Evolutionary conservation across 2,797 vertebrate genomes (phyloP).

Genomic region (Euthynnus affinis): DNA sequence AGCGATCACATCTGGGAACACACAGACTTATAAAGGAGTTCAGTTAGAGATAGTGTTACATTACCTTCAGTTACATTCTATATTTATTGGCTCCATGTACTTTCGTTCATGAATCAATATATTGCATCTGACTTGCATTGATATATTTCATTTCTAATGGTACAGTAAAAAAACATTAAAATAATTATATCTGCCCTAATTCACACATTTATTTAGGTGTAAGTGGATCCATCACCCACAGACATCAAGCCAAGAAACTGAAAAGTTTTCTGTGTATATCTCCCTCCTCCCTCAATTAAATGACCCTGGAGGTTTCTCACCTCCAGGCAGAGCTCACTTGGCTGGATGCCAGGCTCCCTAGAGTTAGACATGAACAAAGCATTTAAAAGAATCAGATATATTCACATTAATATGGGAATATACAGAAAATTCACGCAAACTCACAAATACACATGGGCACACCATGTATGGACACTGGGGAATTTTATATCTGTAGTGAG

Average conservation of each 20-base stretch:
- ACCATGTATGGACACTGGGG: not conserved
- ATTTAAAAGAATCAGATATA: constrained; percentile 1
- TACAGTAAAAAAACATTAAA: not conserved
- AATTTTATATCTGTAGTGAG: not conserved
- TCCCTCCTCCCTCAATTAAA: not conserved
- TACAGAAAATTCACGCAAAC: too few species aligned
- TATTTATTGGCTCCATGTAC: not conserved
- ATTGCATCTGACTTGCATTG: not conserved
- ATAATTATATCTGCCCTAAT: not conserved
- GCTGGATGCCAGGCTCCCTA: not conserved
- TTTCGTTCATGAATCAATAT: constrained; percentile 1
- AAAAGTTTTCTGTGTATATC: not conserved
- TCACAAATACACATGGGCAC: not conserved
- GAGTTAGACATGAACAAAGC: not conserved
- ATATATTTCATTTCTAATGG: not conserved
- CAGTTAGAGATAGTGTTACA: not conserved
- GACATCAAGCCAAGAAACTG: not conserved
- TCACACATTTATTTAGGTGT: not conserved
- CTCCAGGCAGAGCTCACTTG: not conserved
- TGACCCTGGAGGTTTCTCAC: not conserved
- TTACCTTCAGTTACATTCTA: not conserved
- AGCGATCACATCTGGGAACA: not conserved
- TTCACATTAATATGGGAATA: not conserved
- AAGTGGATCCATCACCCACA: not conserved
- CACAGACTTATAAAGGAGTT: not conserved